Evolutionary conservation across 2,797 vertebrate species (phyloP).

Genomic region (Sebastes jordani): DNA sequence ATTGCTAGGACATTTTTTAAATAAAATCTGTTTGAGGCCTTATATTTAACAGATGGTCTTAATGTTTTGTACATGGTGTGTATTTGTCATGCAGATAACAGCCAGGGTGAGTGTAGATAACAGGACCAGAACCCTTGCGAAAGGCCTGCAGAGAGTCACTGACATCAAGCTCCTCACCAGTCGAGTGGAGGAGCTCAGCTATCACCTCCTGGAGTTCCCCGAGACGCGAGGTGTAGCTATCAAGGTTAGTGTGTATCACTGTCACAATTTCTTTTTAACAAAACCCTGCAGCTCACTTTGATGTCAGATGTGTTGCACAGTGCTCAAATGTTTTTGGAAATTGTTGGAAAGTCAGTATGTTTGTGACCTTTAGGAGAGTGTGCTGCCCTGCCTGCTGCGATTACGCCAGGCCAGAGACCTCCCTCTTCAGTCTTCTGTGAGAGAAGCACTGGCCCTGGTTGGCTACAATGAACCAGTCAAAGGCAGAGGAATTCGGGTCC

Average conservation of each 20-base stretch:
- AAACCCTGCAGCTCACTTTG: not conserved
- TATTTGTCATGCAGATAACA: constrained; percentile 85
- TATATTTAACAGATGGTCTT: not conserved
- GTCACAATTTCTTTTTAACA: not conserved
- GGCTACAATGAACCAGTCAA: constrained; percentile 93
- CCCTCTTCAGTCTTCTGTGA: constrained; percentile 90
- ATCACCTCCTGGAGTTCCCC: constrained; percentile 93
- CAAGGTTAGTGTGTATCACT: constrained; percentile 81
- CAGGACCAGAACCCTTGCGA: constrained; percentile 91
- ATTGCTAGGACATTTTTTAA: not conserved
- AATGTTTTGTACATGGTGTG: not conserved
- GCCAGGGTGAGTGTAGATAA: constrained; percentile 95
- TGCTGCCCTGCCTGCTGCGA: constrained; percentile 88
- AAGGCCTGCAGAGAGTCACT: constrained; percentile 88
- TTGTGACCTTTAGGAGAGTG: constrained; percentile 82
- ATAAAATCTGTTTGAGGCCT: not conserved
- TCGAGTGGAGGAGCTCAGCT: constrained; percentile 92
- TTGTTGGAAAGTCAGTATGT: too few species aligned
- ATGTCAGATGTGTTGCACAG: rapidly evolving
- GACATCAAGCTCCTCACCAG: constrained; percentile 88
- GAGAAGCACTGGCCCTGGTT: constrained; percentile 91
- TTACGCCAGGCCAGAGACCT: constrained; percentile 89
- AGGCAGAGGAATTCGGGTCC: constrained; percentile 91
- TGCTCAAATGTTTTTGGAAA: not conserved
- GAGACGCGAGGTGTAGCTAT: constrained; percentile 93